Conservation (phyloP, 2,888 invertebrate genomes). For the Cecidostiba fungosa region DNA sequence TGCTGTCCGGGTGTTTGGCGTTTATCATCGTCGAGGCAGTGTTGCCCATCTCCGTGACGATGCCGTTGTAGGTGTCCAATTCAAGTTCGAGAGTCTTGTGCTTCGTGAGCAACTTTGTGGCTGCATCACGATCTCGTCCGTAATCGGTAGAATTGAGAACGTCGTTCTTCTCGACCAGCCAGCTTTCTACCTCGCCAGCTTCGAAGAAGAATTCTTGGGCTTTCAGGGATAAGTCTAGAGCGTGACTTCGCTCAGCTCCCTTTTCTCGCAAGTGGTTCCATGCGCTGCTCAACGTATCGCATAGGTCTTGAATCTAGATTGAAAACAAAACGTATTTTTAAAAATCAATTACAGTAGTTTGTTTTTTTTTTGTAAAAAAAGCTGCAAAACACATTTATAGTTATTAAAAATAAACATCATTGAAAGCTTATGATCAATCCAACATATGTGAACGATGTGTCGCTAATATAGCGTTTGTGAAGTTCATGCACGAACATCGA, state of each 20-base stretch:
- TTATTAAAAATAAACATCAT: slow-evolving; percentile 16
- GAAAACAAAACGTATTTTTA: slow-evolving; percentile 28
- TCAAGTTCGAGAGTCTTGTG: slow-evolving; percentile 97
- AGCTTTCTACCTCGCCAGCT: slow-evolving; percentile 94
- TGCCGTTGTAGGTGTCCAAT: slow-evolving; percentile 94
- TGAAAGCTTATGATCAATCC: slow-evolving; percentile 29
- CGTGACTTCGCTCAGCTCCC: slow-evolving; percentile 87
- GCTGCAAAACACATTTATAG: slow-evolving; percentile 31
- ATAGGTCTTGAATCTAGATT: slow-evolving; percentile 87
- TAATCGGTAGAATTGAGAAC: slow-evolving; percentile 91
- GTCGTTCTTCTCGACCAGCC: slow-evolving; percentile 94
- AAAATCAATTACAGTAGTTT: not conserved
- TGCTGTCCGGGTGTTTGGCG: slow-evolving; percentile 91
- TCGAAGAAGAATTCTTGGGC: slow-evolving; percentile 96
- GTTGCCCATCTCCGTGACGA: slow-evolving; percentile 95
- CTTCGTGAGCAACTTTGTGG: slow-evolving; percentile 95
- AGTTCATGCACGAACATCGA: slow-evolving; percentile 53
- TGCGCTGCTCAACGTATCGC: slow-evolving; percentile 86
- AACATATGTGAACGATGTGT: not conserved
- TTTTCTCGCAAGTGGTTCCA: slow-evolving; percentile 89
- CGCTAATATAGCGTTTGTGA: slow-evolving; percentile 28
- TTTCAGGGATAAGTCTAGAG: slow-evolving; percentile 92
- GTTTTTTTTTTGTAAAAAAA: not conserved
- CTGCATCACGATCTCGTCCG: slow-evolving; percentile 94
- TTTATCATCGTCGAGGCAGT: slow-evolving; percentile 91